These are phyloP conservation scores for Melanargia galathea DNA, from an alignment of 2,888 invertebrate species.

Conservation along the genomic window DNA sequence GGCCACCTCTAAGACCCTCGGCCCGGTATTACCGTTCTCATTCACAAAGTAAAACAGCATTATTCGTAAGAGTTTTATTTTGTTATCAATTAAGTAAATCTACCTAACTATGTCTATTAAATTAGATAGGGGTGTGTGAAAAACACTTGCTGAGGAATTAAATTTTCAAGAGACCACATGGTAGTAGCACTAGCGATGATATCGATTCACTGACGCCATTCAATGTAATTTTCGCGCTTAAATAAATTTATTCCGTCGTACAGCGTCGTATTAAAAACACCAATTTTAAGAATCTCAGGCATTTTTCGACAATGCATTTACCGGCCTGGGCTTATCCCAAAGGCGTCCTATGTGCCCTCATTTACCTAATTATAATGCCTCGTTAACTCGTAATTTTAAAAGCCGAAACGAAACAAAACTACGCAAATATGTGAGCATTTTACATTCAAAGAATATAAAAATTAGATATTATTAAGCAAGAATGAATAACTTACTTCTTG, in stretches of 20 bases:
- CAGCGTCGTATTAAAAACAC: not conserved
- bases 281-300: not conserved
- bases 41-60: too few relatives aligned
- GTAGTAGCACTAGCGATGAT: slow-evolving; percentile 49
- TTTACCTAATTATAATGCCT: slow-evolving; percentile 26
- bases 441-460: not conserved
- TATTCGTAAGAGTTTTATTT: too few relatives aligned
- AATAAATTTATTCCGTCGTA: slow-evolving; percentile 34
- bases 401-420: slow-evolving; percentile 1
- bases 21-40: too few relatives aligned
- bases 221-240: slow-evolving; percentile 51
- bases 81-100: too few relatives aligned
- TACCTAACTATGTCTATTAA: too few relatives aligned
- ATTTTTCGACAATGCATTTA: not conserved
- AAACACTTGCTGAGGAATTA: not conserved
- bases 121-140: not conserved
- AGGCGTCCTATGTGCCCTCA: slow-evolving; percentile 11
- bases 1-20: too few relatives aligned
- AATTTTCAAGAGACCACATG: slow-evolving; percentile 49
- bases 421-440: not conserved
- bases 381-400: slow-evolving; percentile 28
- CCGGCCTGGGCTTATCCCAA: not conserved
- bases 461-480: not conserved
- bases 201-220: slow-evolving; percentile 69
- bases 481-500: slow-evolving; percentile 65